phyloP scores from a whole-genome alignment of 2,113 vertebrate species.

The Mastomys coucha region DNA sequence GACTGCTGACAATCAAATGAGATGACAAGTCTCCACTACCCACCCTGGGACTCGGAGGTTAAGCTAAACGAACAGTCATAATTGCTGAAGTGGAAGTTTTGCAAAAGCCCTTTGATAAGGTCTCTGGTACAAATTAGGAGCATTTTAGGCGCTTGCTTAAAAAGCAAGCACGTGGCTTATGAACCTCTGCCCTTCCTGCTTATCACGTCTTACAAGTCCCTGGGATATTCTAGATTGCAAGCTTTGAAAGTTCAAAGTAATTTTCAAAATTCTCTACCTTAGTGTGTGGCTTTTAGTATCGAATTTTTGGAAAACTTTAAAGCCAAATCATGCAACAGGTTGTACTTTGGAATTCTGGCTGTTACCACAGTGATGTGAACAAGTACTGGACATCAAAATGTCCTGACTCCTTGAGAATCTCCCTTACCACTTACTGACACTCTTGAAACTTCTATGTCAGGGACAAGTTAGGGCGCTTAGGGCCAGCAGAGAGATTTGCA shows the following conservation, averaged over 20 bases:
- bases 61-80: constrained; percentile 73
- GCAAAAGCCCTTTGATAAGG: constrained; percentile 73
- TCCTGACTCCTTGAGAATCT: constrained; percentile 9
- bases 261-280: constrained; percentile 61
- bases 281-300: constrained; percentile 67
- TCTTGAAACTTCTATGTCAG: constrained; percentile 19
- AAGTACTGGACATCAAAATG: constrained; percentile 47
- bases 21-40: constrained; percentile 51
- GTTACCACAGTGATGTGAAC: constrained; percentile 32
- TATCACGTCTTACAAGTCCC: constrained; percentile 60
- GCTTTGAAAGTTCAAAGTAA: constrained; percentile 70
- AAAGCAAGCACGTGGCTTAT: constrained; percentile 72
- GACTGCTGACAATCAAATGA: constrained; percentile 32
- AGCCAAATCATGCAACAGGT: constrained; percentile 51
- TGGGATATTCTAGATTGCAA: constrained; percentile 33
- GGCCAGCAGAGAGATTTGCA: not conserved
- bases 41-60: constrained; percentile 64
- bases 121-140: constrained; percentile 76
- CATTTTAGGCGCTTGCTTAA: constrained; percentile 65
- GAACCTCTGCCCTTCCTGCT: constrained; percentile 67
- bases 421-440: constrained; percentile 52
- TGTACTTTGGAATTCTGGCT: constrained; percentile 59
- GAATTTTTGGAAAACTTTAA: constrained; percentile 54
- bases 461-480: not conserved
- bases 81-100: constrained; percentile 73